A percentile compares a stretch with the other conserved stretches of the same genome.
Conservation (phyloP, 2,797 vertebrate genomes). For the Uromys caudimaculatus region DNA sequence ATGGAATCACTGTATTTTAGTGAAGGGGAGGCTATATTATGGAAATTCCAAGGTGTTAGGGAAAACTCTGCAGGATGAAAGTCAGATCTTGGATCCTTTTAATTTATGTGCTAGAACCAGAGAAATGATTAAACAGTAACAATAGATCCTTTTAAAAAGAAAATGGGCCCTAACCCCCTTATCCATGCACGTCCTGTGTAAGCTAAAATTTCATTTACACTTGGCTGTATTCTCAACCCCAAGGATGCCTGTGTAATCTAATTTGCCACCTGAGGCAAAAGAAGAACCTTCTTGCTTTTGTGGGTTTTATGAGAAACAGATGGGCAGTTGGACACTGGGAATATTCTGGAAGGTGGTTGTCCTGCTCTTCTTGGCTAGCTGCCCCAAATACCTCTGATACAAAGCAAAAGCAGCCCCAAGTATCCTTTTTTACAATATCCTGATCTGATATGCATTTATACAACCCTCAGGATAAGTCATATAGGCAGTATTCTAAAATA, state of each 20-base stretch:
- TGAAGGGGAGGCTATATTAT: background rate
- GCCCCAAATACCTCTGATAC: constrained; percentile 14
- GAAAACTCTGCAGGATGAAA: background rate
- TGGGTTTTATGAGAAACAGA: constrained; percentile 63
- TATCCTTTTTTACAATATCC: background rate
- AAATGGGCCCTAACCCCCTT: background rate
- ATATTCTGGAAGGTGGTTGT: constrained; percentile 38
- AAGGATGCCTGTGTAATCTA: constrained; percentile 30
- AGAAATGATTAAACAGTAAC: constrained; percentile 59
- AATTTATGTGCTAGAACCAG: constrained; percentile 26
- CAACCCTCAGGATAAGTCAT: background rate
- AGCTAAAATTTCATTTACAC: constrained; percentile 54
- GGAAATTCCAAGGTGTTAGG: constrained; percentile 21
- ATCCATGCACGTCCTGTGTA: background rate
- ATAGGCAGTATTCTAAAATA: background rate
- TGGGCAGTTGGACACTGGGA: background rate
- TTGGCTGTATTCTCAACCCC: constrained; percentile 53
- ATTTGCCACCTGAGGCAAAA: constrained; percentile 54
- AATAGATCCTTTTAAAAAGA: background rate
- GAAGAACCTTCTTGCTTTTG: constrained; percentile 52
- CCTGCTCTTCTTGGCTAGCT: background rate
- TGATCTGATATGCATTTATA: background rate
- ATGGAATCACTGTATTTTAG: constrained; percentile 40
- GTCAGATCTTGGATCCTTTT: constrained; percentile 33
- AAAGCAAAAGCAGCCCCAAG: background rate